Percentiles rank a stretch among this genome's conserved stretches.
Conservation (phyloP, 2,888 invertebrate genomes). For the Drosophila mulleri region DNA sequence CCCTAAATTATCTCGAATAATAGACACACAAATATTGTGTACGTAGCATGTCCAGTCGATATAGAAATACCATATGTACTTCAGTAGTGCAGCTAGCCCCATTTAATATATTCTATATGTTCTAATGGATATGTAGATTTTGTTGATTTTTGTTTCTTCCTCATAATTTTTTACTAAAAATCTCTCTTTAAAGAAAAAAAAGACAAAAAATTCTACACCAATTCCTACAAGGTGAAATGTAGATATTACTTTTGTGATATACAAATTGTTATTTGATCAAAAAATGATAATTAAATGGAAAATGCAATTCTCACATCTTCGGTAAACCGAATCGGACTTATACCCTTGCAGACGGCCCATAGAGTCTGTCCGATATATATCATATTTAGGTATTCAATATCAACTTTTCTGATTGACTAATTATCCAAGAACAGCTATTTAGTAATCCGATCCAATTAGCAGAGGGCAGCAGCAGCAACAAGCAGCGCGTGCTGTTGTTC, state of each 20-base stretch:
- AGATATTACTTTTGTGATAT: conserved; percentile 81
- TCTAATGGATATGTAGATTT: conserved; percentile 49
- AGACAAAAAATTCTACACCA: conserved; percentile 68
- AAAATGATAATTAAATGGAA: conserved; percentile 54
- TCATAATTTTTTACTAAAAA: conserved; percentile 49
- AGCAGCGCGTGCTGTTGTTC: conserved; percentile 19
- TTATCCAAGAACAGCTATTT: conserved; percentile 26
- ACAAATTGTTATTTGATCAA: conserved; percentile 70
- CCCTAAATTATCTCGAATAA: conserved; percentile 53
- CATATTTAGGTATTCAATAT: conserved; percentile 41
- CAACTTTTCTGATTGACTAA: conserved; percentile 40
- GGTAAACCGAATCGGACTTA: conserved; percentile 46
- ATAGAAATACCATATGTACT: conserved; percentile 60
- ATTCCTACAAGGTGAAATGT: conserved; percentile 79
- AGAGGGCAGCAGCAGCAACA: conserved; percentile 13
- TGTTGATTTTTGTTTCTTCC: conserved; percentile 42
- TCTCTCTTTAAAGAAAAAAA: conserved; percentile 39
- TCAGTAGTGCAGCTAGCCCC: conserved; percentile 65
- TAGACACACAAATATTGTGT: conserved; percentile 70
- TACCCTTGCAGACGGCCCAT: conserved; percentile 40
- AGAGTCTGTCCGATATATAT: conserved; percentile 13
- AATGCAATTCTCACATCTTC: conserved; percentile 27
- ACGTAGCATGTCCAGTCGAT: conserved; percentile 72
- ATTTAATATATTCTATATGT: conserved; percentile 58
- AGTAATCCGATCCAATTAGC: conserved; percentile 47